phyloP scores from a whole-genome alignment of 2,113 vertebrate genomes.

The Lanius collurio region DNA sequence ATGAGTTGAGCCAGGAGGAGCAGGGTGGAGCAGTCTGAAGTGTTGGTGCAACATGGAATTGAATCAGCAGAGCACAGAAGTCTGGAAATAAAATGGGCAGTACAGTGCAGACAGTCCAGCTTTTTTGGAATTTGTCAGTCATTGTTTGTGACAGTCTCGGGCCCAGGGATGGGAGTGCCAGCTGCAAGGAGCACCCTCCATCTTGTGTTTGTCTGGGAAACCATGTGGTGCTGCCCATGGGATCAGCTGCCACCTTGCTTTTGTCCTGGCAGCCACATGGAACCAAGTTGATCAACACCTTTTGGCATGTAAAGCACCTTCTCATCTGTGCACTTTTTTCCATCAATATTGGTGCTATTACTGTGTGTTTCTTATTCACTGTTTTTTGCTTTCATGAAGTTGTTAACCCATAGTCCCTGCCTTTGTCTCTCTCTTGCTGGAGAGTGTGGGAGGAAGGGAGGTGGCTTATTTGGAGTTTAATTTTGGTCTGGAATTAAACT shows the following conservation, averaged over 20 bases:
- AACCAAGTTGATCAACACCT: neutral
- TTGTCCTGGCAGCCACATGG: neutral
- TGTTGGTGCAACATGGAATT: neutral
- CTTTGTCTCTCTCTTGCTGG: neutral
- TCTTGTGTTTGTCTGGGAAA: neutral
- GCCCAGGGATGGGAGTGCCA: neutral
- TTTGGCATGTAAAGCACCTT: neutral
- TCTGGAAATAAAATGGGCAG: neutral
- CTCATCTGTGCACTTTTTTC: neutral
- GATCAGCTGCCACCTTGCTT: neutral
- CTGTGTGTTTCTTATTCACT: neutral
- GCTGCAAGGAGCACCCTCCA: neutral
- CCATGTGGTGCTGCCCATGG: neutral
- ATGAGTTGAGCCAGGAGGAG: fast-evolving
- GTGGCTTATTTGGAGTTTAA: neutral
- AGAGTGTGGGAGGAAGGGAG: fast-evolving
- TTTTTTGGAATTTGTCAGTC: neutral
- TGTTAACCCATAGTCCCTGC: neutral
- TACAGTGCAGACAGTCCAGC: neutral
- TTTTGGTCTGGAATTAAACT: neutral
- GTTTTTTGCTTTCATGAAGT: neutral
- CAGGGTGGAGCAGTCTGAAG: neutral
- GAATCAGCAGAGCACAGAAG: fast-evolving
- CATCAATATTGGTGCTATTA: neutral
- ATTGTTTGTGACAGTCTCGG: too few species aligned